These are phyloP conservation scores for Pardalotus punctatus DNA, from an alignment of 2,113 vertebrate species.

Conservation along the genomic window DNA sequence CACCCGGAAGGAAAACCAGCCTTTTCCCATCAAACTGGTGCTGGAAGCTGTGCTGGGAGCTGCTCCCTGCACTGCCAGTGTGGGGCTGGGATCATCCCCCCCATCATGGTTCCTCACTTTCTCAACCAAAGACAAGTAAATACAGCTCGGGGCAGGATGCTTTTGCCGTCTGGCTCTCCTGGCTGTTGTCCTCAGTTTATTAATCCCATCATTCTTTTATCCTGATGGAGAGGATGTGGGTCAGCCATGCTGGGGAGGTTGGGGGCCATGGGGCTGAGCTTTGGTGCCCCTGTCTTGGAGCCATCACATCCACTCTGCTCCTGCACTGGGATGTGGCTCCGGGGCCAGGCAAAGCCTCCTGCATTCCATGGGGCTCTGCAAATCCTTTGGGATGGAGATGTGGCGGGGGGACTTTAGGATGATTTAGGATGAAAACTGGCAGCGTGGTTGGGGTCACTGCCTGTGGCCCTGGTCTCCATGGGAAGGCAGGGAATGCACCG, in stretches of 20 bases:
- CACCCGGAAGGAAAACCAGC: neutral
- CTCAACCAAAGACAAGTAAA: neutral
- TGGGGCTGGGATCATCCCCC: neutral
- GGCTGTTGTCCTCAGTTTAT: neutral
- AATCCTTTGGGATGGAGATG: neutral
- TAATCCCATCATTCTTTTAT: neutral
- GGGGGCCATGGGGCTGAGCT: neutral
- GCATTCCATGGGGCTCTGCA: rapidly evolving
- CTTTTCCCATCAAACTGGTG: rapidly evolving
- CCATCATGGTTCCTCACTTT: neutral
- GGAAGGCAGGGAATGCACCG: neutral
- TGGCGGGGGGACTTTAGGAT: rapidly evolving
- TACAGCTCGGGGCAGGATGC: rapidly evolving
- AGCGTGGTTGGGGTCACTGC: rapidly evolving
- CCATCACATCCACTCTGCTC: rapidly evolving
- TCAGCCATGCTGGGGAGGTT: neutral
- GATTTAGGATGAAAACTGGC: neutral
- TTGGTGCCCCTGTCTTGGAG: rapidly evolving
- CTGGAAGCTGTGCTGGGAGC: neutral
- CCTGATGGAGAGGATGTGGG: neutral
- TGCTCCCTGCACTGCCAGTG: neutral
- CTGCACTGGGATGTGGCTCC: rapidly evolving
- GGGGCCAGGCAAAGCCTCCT: neutral
- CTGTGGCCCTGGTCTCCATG: rapidly evolving
- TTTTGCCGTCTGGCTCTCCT: neutral